These are phyloP conservation scores for Dorcus hopei DNA, from an alignment of 2,888 invertebrate species.

Conservation along the genomic window DNA sequence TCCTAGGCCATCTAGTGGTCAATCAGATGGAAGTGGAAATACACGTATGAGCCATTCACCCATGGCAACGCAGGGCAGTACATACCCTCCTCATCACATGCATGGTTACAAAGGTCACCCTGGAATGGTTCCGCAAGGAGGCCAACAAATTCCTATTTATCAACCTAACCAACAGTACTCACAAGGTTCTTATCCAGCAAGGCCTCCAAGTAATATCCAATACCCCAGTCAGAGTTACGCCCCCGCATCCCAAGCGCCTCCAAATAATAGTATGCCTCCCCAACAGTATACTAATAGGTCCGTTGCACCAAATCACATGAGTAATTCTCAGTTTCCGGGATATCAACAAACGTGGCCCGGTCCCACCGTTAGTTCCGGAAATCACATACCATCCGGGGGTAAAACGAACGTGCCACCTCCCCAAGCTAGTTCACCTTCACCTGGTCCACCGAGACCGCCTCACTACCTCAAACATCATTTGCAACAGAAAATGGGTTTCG, in stretches of 20 bases:
- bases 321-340: constrained; percentile 48
- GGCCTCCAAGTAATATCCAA: constrained; percentile 51
- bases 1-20: constrained; percentile 87
- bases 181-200: constrained; percentile 53
- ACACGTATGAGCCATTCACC: constrained; percentile 69
- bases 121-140: constrained; percentile 47
- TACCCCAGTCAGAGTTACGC: constrained; percentile 55
- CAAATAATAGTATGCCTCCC: constrained; percentile 44
- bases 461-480: constrained; percentile 69
- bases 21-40: constrained; percentile 59
- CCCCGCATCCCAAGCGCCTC: constrained; percentile 47
- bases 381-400: constrained; percentile 31
- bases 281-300: constrained; percentile 54
- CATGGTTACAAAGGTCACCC: constrained; percentile 63
- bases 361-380: constrained; percentile 31
- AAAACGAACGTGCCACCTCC: constrained; percentile 40
- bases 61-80: constrained; percentile 60
- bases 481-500: constrained; percentile 68
- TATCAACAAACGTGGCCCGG: constrained; percentile 42
- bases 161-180: constrained; percentile 57
- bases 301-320: constrained; percentile 55
- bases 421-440: constrained; percentile 51
- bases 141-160: constrained; percentile 56
- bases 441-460: constrained; percentile 55
- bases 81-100: constrained; percentile 58